Evolutionary conservation across 2,113 vertebrate genomes (phyloP).

Genomic region (Myotis davidii): DNA sequence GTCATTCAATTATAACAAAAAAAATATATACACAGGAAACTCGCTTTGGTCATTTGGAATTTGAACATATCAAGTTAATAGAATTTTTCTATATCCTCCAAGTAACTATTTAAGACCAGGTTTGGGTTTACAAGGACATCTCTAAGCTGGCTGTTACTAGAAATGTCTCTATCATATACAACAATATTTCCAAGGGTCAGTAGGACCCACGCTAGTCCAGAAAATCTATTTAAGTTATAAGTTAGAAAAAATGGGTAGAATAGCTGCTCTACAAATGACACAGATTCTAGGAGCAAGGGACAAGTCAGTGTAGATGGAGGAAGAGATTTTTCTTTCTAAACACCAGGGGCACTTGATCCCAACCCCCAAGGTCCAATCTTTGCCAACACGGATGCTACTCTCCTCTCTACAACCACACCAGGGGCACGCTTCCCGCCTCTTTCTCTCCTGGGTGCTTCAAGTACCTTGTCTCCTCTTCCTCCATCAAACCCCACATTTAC

Average conservation of each 20-base stretch:
- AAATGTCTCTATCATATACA: not conserved
- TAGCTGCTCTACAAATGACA: not conserved
- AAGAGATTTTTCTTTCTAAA: conserved; percentile 1
- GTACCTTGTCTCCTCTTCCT: not conserved
- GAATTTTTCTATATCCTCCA: not conserved
- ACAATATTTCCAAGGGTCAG: not conserved
- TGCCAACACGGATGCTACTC: not conserved
- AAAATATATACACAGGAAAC: not conserved
- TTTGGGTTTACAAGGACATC: conserved; percentile 30
- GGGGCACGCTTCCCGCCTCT: not conserved
- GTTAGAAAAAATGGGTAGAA: not conserved
- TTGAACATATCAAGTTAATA: not conserved
- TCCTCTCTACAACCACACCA: not conserved
- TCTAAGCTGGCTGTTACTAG: not conserved
- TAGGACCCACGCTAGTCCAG: not conserved
- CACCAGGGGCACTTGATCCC: not conserved
- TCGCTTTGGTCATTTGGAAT: not conserved
- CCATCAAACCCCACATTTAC: not conserved
- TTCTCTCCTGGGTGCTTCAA: not conserved
- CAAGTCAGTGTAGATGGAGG: not conserved
- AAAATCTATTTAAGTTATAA: not conserved
- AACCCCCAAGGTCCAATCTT: not conserved
- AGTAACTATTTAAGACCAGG: conserved; percentile 10
- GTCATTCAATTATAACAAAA: not conserved
- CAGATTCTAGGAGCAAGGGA: not conserved